These are phyloP conservation scores for Bubo blakistoni DNA, from an alignment of 2,113 vertebrate genomes.

Conservation along the genomic window DNA sequence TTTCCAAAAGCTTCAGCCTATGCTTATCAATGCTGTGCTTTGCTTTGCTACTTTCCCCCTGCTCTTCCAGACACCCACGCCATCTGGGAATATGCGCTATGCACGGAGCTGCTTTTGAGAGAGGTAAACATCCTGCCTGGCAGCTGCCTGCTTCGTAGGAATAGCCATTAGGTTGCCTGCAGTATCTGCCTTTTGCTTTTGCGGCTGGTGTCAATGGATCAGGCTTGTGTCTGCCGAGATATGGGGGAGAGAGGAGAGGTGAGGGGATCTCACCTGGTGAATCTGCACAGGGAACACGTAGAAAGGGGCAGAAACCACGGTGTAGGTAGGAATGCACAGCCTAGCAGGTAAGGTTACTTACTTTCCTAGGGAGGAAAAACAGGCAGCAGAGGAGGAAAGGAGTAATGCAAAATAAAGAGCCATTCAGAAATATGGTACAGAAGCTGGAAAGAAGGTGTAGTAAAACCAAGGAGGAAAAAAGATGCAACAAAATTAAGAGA, in stretches of 20 bases:
- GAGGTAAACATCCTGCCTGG: not conserved
- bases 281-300: not conserved
- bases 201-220: not conserved
- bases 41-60: not conserved
- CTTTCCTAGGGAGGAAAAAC: not conserved
- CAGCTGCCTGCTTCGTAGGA: not conserved
- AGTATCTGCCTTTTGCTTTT: not conserved
- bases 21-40: not conserved
- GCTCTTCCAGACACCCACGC: fast-evolving
- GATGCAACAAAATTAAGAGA: not conserved
- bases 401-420: not conserved
- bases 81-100: not conserved
- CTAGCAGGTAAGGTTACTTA: not conserved
- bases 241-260: not conserved
- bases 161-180: not conserved
- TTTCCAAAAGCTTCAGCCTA: not conserved
- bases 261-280: not conserved
- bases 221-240: not conserved
- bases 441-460: not conserved
- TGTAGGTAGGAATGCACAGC: not conserved
- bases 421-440: not conserved
- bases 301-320: not conserved
- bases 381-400: not conserved
- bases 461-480: not conserved
- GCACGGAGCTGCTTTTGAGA: not conserved